Percentiles rank a stretch among this genome's conserved stretches.
These are phyloP conservation scores for Boulengeromyrus knoepffleri DNA, from an alignment of 2,113 vertebrate genomes.

Conservation along the genomic window DNA sequence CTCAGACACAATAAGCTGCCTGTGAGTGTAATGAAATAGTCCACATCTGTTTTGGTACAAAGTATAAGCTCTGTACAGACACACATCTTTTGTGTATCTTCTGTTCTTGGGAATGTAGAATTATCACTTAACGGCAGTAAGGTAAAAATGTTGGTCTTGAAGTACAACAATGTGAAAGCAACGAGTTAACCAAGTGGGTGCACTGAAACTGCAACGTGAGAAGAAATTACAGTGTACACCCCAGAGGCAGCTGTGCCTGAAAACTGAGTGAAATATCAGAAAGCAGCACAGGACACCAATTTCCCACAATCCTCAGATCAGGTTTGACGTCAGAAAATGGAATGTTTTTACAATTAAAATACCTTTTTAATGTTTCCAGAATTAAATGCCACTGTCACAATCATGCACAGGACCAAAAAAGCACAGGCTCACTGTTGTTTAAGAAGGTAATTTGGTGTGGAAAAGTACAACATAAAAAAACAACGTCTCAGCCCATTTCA, in stretches of 20 bases:
- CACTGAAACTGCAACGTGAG: neutral
- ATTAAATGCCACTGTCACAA: conserved; percentile 37
- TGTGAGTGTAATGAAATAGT: neutral
- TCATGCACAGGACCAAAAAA: conserved; percentile 35
- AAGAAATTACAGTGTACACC: neutral
- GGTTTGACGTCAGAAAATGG: conserved; percentile 33
- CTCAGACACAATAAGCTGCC: neutral
- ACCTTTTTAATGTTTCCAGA: conserved; percentile 28
- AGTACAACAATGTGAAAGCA: neutral
- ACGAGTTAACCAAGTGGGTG: neutral
- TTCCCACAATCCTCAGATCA: conserved; percentile 24
- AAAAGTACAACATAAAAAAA: conserved; percentile 28
- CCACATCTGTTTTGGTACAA: neutral
- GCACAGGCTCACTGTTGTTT: conserved; percentile 31
- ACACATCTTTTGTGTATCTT: neutral
- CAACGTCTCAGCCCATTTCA: conserved; percentile 42
- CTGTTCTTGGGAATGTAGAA: neutral
- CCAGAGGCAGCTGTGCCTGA: neutral
- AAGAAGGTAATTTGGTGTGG: conserved; percentile 9
- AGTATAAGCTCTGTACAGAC: neutral
- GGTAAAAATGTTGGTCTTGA: neutral
- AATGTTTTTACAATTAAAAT: conserved; percentile 35
- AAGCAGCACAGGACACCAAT: neutral
- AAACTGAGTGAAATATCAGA: neutral
- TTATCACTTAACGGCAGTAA: neutral